Conservation (phyloP, 2,797 vertebrate species). For the Pristis pectinata region DNA sequence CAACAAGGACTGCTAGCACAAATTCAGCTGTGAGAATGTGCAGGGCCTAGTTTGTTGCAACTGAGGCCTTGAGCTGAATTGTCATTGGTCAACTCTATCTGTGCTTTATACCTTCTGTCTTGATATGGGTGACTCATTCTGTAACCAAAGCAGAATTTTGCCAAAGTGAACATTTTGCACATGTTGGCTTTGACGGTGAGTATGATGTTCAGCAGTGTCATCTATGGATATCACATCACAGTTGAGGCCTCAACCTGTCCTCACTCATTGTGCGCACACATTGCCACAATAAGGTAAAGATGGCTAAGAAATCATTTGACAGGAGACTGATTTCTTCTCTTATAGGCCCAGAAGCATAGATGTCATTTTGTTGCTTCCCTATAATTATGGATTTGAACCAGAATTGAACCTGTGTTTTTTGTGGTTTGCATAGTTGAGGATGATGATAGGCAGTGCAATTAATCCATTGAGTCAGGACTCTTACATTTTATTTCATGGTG, state of each 20-base stretch:
- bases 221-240: background rate
- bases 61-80: too few species aligned
- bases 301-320: background rate
- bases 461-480: background rate
- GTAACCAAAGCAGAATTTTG: background rate
- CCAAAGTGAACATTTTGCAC: background rate
- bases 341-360: background rate
- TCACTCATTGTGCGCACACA: background rate
- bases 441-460: background rate
- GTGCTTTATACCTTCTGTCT: background rate
- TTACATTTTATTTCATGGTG: background rate
- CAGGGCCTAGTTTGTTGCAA: too few species aligned
- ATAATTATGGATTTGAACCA: background rate
- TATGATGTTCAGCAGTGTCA: background rate
- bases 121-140: background rate
- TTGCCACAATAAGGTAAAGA: background rate
- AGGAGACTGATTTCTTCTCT: background rate
- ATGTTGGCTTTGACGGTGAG: background rate
- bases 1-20: too few species aligned
- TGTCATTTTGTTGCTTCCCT: background rate
- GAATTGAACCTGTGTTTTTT: background rate
- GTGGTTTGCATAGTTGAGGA: background rate
- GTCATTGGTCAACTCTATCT: too few species aligned
- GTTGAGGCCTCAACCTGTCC: background rate
- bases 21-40: too few species aligned